Base-by-base conservation (phyloP, 2,113 vertebrate species). In the Columba janthina region DNA sequence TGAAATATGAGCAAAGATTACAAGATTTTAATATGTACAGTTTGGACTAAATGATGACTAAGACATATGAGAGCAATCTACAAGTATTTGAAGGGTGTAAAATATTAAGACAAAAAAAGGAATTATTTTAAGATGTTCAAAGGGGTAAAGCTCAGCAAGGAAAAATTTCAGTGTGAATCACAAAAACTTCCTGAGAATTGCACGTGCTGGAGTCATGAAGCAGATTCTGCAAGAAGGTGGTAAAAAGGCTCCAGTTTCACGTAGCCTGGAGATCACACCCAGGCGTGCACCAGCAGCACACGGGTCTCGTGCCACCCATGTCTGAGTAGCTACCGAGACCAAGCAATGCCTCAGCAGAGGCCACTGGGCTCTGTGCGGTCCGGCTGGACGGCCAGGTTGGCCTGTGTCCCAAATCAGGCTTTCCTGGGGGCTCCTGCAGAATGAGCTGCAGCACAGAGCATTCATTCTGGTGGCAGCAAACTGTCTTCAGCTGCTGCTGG, bases 1-100 rank as follows among this genome's bases (percentile, higher is more conserved):
- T 96, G 96, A 96, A 97, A 94, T 96, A 96, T 79, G 94, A 96
- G 94, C 92, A 96, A 96, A 94, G 96, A 96, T 96, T 97, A 96
- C 96, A 95, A 95, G 90, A 96, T 95, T 96, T 96, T 92, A 94
- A 92, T 97, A 53, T 97, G 94, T 96, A 93, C 94, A 95, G 95
- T 97, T 97, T 95, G 93, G 94, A 94, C 88, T 96, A 96, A 97
- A 95, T 76, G 80, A 96, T 96, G 96, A 96, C 96, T 96, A 93
- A 94, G 90, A 95, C 96, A 96, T 96, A 96, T 96, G 94, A 97
- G 96, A 97, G 96, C 93, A 92, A 92, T 96, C 94, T 95, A 89
- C 88, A 97, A 77, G 87, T 95, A 91, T 97, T 97, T 97, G 94
- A 97, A 97, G 96, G 92, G 90, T 97, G 96, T 96, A 88, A 97